phyloP scores from a whole-genome alignment of 2,113 vertebrate species.

The Furnarius figulus region DNA sequence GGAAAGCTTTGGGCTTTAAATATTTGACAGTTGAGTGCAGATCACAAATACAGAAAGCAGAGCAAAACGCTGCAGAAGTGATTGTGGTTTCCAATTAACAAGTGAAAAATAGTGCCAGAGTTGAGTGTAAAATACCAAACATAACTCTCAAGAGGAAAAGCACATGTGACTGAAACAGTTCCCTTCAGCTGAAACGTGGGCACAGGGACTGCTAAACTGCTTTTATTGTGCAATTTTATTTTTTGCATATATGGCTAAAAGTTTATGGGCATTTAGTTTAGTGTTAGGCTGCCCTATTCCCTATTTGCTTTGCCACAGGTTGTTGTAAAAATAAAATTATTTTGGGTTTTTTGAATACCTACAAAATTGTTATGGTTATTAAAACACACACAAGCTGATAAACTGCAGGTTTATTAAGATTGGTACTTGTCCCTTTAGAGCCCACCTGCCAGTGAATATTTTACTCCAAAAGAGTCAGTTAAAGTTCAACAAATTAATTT shows the following conservation, averaged over 20 bases:
- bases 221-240: constrained; percentile 33
- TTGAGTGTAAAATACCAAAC: constrained; percentile 22
- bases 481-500: constrained; percentile 3
- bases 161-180: constrained; percentile 11
- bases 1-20: background rate
- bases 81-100: constrained; percentile 13
- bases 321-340: constrained; percentile 41
- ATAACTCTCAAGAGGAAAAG: constrained; percentile 15
- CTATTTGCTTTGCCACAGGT: background rate
- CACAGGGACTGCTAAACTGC: constrained; percentile 14
- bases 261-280: constrained; percentile 44
- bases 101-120: constrained; percentile 1
- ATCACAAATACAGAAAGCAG: background rate
- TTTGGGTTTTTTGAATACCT: background rate
- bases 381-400: constrained; percentile 5
- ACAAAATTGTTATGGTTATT: constrained; percentile 9
- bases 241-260: constrained; percentile 49
- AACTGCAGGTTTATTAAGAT: background rate
- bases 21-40: background rate
- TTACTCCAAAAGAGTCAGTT: background rate
- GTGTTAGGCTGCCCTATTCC: background rate
- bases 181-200: constrained; percentile 9
- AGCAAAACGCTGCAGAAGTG: background rate
- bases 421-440: background rate
- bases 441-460: background rate